Evolutionary conservation across 2,113 vertebrate genomes (phyloP).

Genomic region (Pollachius pollachius): DNA sequence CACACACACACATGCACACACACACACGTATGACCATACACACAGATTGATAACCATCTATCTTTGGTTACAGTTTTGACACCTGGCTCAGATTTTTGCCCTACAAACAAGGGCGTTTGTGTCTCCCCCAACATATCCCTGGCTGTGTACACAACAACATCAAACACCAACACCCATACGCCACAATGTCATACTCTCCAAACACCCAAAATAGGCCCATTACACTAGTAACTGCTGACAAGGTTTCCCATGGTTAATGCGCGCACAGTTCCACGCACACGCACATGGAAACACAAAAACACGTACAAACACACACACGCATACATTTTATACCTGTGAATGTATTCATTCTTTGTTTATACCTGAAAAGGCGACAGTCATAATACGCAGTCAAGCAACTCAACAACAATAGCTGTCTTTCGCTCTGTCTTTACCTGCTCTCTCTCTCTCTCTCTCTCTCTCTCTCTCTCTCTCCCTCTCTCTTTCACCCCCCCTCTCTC

Average conservation of each 20-base stretch:
- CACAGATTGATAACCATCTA: slow-evolving; percentile 41
- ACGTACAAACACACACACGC: not conserved
- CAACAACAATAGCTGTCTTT: slow-evolving; percentile 19
- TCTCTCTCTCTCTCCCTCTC: too few relatives aligned
- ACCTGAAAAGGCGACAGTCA: slow-evolving; percentile 15
- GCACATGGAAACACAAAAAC: not conserved
- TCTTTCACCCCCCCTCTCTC: too few relatives aligned
- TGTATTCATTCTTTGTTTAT: slow-evolving; percentile 1
- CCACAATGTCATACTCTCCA: slow-evolving; percentile 42
- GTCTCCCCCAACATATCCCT: slow-evolving; percentile 31
- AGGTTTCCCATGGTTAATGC: slow-evolving; percentile 11
- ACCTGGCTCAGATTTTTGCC: slow-evolving; percentile 41
- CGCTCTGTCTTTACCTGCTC: too few relatives aligned
- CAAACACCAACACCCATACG: slow-evolving; percentile 10
- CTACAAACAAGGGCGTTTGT: slow-evolving; percentile 41
- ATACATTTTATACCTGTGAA: not conserved
- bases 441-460: too few relatives aligned
- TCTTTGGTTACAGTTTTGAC: slow-evolving; percentile 59
- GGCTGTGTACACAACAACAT: slow-evolving; percentile 23
- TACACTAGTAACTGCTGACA: slow-evolving; percentile 40
- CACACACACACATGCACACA: not conserved
- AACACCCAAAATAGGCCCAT: slow-evolving; percentile 45
- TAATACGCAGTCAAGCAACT: slow-evolving; percentile 15
- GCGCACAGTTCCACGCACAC: not conserved
- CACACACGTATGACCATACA: not conserved